Conservation (phyloP, 2,888 invertebrate genomes). For the Trissolcus japonicus region DNA sequence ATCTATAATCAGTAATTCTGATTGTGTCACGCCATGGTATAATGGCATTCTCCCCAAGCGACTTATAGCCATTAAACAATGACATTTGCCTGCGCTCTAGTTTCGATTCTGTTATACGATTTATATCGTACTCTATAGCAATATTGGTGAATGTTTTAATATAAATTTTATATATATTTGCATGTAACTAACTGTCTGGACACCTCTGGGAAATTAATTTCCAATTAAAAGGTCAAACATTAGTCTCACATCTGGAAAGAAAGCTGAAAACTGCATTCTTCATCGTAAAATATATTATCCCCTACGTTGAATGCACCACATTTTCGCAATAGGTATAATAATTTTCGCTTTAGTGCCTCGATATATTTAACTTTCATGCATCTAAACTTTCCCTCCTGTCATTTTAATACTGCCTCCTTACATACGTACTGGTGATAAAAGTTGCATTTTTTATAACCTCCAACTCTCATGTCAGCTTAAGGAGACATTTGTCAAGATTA, state of each 20-base stretch:
- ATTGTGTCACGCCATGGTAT: conserved; percentile 63
- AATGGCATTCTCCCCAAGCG: conserved; percentile 55
- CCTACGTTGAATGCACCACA: conserved; percentile 39
- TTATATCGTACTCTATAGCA: conserved; percentile 12
- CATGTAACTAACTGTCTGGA: background rate
- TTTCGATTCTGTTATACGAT: conserved; percentile 25
- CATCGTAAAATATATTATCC: conserved; percentile 24
- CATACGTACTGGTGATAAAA: conserved; percentile 39
- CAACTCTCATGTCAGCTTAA: conserved; percentile 23
- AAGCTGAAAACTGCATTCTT: conserved; percentile 5
- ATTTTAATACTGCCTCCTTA: conserved; percentile 31
- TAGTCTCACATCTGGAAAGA: background rate
- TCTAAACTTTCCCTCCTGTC: conserved; percentile 50
- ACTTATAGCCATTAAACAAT: conserved; percentile 45
- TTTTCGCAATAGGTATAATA: conserved; percentile 41
- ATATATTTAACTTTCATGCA: conserved; percentile 47
- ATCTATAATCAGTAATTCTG: conserved; percentile 66
- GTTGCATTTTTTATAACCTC: conserved; percentile 43
- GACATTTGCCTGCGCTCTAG: conserved; percentile 43
- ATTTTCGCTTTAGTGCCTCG: conserved; percentile 42
- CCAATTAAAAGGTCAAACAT: background rate
- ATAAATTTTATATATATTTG: too few species aligned
- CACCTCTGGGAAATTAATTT: too few species aligned
- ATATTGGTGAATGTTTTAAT: conserved; percentile 14
- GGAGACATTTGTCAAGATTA: conserved; percentile 38